These are phyloP conservation scores for Oscheius sp. DNA, from an alignment of 2,888 invertebrate genomes.

Conservation along the genomic window DNA sequence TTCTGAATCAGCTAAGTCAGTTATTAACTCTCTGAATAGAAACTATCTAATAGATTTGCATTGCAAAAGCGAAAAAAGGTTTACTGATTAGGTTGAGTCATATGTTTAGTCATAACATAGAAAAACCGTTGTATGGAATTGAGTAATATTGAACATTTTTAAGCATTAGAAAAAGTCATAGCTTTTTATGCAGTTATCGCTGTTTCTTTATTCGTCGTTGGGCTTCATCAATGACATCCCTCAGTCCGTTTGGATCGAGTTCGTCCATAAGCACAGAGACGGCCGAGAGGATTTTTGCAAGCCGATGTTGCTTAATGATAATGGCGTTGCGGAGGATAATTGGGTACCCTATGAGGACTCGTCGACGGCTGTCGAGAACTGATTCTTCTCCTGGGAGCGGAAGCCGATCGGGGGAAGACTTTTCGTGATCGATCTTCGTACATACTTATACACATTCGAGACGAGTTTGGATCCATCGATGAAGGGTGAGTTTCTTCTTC, in stretches of 20 bases:
- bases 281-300: constrained; percentile 59
- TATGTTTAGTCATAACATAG: no score
- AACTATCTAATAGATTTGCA: not conserved
- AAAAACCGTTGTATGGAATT: no score
- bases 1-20: no score
- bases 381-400: constrained; percentile 23
- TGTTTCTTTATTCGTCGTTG: constrained; percentile 61
- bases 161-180: no score
- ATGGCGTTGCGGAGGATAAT: not conserved
- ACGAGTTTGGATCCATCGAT: constrained; percentile 35
- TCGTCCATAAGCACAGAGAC: constrained; percentile 60
- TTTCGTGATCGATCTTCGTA: constrained; percentile 33
- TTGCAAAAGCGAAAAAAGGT: not conserved
- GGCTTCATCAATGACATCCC: constrained; percentile 58
- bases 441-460: constrained; percentile 46
- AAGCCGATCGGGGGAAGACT: constrained; percentile 19
- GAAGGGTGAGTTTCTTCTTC: constrained; percentile 42
- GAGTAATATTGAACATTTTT: no score
- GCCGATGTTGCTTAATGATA: constrained; percentile 47
- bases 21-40: not conserved
- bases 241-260: constrained; percentile 54
- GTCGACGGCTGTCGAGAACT: constrained; percentile 11
- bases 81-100: no score
- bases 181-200: no score
- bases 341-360: constrained; percentile 20